Conservation (phyloP, 2,797 vertebrate genomes). For the Tiaroga cobitis region DNA sequence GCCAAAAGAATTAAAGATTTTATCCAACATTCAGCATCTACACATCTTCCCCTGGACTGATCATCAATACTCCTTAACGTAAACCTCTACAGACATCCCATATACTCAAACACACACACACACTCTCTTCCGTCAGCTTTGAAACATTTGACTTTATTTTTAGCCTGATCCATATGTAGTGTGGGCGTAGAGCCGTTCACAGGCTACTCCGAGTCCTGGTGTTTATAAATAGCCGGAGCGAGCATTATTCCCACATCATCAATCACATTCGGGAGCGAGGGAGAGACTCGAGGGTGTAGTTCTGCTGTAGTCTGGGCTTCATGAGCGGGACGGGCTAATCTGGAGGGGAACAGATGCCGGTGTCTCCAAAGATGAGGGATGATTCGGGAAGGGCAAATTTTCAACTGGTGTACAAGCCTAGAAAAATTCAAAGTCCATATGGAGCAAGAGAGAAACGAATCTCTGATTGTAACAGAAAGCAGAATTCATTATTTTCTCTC, state of each 20-base stretch:
- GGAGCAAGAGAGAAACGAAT: background rate
- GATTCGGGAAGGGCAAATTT: background rate
- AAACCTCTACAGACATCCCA: slow-evolving; percentile 13
- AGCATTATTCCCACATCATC: slow-evolving; percentile 82
- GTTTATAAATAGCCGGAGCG: slow-evolving; percentile 82
- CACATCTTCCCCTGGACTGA: slow-evolving; percentile 64
- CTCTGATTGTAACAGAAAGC: background rate
- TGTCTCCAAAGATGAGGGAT: background rate
- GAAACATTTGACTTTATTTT: slow-evolving; percentile 51
- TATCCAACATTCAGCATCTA: slow-evolving; percentile 72
- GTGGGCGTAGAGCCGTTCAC: slow-evolving; percentile 68
- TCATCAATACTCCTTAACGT: slow-evolving; percentile 44
- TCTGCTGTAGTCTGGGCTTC: slow-evolving; percentile 19
- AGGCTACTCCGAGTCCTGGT: slow-evolving; percentile 72
- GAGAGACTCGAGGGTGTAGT: slow-evolving; percentile 43
- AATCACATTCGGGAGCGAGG: slow-evolving; percentile 69
- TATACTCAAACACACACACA: background rate
- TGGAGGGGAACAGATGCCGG: slow-evolving; percentile 33
- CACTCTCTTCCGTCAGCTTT: background rate
- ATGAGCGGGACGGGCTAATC: background rate
- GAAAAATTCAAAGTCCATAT: slow-evolving; percentile 15
- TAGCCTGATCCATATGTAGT: slow-evolving; percentile 64
- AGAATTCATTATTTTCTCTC: background rate
- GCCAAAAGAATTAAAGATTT: slow-evolving; percentile 73
- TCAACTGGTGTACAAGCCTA: background rate